Evolutionary conservation across 2,888 invertebrate species (phyloP).

Genomic region (Brassicogethes aeneus): DNA sequence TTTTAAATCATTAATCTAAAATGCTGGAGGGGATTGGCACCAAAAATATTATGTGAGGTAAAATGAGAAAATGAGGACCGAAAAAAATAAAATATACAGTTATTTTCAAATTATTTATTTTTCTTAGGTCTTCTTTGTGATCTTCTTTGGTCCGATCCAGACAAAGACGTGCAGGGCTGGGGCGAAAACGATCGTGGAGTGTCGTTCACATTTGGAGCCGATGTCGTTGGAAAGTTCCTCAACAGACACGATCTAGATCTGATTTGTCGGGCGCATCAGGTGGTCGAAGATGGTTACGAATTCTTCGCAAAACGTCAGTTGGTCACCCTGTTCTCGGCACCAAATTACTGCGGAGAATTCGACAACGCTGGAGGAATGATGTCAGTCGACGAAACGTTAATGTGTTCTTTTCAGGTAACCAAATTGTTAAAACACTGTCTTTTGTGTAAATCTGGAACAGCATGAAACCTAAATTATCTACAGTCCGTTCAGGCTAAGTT

Average conservation of each 20-base stretch:
- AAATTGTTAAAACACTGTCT: too few species aligned
- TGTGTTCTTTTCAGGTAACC: conserved; percentile 99
- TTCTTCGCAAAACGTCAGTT: conserved; percentile 98
- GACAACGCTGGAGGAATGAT: conserved; percentile 99
- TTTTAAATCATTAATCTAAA: too few species aligned
- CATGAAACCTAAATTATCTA: too few species aligned
- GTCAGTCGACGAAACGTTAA: conserved; percentile 97
- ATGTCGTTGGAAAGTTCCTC: conserved; percentile 93
- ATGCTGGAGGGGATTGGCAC: too few species aligned
- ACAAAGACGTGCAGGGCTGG: conserved; percentile 90
- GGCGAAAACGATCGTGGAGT: conserved; percentile 98
- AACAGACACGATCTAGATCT: conserved; percentile 95
- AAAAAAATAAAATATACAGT: conserved; percentile 6
- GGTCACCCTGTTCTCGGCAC: conserved; percentile 95
- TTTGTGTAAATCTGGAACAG: too few species aligned
- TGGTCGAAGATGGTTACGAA: conserved; percentile 98
- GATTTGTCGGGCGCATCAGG: conserved; percentile 97
- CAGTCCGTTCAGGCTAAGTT: too few species aligned
- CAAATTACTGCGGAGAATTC: conserved; percentile 97
- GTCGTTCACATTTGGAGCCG: conserved; percentile 96
- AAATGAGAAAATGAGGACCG: too few species aligned
- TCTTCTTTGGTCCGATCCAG: conserved; percentile 94
- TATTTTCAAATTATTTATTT: neutral
- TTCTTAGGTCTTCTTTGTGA: conserved; percentile 82
- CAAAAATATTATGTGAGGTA: too few species aligned